These are phyloP conservation scores for Campylorhamphus procurvoides DNA, from an alignment of 2,113 vertebrate species.

Conservation along the genomic window DNA sequence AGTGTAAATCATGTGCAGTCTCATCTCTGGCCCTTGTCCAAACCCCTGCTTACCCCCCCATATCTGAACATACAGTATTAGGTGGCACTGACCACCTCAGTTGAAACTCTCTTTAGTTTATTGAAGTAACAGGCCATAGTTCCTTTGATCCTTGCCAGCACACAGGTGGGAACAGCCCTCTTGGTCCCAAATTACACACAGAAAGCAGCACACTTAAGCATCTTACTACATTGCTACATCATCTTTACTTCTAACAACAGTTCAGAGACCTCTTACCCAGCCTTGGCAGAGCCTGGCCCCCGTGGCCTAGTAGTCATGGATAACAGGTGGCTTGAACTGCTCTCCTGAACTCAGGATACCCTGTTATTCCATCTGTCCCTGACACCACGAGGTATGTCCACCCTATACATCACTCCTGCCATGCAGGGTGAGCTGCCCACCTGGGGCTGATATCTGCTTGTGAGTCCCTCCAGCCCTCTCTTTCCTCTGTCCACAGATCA, in stretches of 20 bases:
- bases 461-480: neutral
- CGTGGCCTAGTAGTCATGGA: neutral
- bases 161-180: neutral
- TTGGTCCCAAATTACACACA: neutral
- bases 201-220: neutral
- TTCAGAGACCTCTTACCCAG: neutral
- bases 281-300: neutral
- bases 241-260: neutral
- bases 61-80: neutral
- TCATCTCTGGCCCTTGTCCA: constrained; percentile 23
- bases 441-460: neutral
- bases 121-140: neutral
- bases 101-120: neutral
- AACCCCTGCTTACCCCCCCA: neutral
- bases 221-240: neutral
- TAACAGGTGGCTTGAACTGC: constrained; percentile 6
- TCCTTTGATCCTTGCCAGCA: neutral
- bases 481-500: neutral
- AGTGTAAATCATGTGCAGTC: constrained; percentile 22
- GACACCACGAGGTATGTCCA: neutral
- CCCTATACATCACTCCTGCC: neutral
- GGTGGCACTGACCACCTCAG: neutral
- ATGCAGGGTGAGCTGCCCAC: neutral
- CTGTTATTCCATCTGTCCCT: neutral
- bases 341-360: neutral